phyloP scores from a whole-genome alignment of 2,888 invertebrate species.

The Drosophila mercatorum region DNA sequence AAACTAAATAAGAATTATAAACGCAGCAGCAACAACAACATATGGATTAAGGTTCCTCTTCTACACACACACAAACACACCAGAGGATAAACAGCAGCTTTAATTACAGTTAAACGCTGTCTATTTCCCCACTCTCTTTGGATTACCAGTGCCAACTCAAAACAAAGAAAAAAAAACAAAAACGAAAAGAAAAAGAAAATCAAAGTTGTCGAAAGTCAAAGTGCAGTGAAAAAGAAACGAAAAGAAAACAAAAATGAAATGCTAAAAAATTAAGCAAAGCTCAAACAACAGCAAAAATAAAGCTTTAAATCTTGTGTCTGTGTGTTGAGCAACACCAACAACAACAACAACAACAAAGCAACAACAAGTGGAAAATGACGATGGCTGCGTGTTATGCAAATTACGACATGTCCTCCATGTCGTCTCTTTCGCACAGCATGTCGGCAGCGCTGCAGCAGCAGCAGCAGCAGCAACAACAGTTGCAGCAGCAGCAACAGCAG shows the following conservation, averaged over 20 bases:
- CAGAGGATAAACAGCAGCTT: conserved; percentile 74
- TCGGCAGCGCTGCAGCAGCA: conserved; percentile 72
- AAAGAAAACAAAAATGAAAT: conserved; percentile 51
- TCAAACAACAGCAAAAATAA: conserved; percentile 4
- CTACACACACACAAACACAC: conserved; percentile 39
- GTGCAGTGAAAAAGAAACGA: conserved; percentile 46
- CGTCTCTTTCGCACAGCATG: conserved; percentile 79
- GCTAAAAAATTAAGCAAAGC: conserved; percentile 27
- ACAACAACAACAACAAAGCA: conserved; percentile 12
- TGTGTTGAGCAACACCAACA: conserved; percentile 21
- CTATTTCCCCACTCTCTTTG: conserved; percentile 62
- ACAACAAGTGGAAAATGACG: conserved; percentile 73
- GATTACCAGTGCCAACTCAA: conserved; percentile 83
- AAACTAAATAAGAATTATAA: not conserved
- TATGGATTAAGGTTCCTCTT: conserved; percentile 84
- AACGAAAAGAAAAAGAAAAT: conserved; percentile 47
- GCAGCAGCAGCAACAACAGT: conserved; percentile 58
- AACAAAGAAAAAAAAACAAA: conserved; percentile 16
- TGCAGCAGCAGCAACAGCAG: conserved; percentile 53
- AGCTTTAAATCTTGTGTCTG: conserved; percentile 28
- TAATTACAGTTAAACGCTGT: conserved; percentile 64
- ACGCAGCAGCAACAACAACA: conserved; percentile 54
- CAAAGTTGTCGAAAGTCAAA: conserved; percentile 34
- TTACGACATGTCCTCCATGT: conserved; percentile 82
- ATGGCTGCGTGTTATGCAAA: conserved; percentile 85